Evolutionary conservation across 2,888 invertebrate genomes (phyloP), one percentile per base, ranked within the genome.

Genomic region (Amblyteles armatorius): DNA sequence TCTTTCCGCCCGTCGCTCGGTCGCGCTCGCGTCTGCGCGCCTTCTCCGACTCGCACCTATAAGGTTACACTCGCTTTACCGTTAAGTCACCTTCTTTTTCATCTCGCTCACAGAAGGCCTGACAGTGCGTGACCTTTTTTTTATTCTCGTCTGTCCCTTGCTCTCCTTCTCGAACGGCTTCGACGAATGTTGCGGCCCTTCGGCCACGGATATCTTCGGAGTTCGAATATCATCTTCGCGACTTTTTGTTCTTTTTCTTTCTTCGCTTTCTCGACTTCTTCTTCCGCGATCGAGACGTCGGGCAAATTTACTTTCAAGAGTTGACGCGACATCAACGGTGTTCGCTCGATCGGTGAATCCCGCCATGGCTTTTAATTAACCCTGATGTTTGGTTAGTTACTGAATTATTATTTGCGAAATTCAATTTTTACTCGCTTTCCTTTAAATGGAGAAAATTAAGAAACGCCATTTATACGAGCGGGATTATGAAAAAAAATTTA

Each of bases 61-160:
- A 92, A 92, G 91, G 90, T 91, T 92, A 91, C 90, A 90, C 88
- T 87, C 87, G 86, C 88, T 92, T 91, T 92, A 92, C 92, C 92
- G 92, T 92, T 92, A 92, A 91, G 85, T 87, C 88, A 89, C 89
- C 90, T 89, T 76, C 89, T 85, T 90, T 89, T 91, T 88, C 87
- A 90, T 88, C 88, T 78, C 71, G 84, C 85, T 83, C 79, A 63
- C 83, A 74, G 72, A n/a, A 50, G 48, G 72, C 84, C 63, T 26
- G 13, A 71, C 57, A 22, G 29, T 52, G 36, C 69, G 67, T 40
- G 44, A 48, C 55, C 65, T 86, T 84, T 85, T 78, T 87, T 86
- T 86, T 82, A 85, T 84, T 86, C 82, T 81, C 65, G 36, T 80
- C 57, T 78, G 50, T 63, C 11, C 48, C 81, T 74, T 50, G 19